These are phyloP conservation scores for Spialia ferax DNA, from an alignment of 2,888 invertebrate species.

Conservation along the genomic window DNA sequence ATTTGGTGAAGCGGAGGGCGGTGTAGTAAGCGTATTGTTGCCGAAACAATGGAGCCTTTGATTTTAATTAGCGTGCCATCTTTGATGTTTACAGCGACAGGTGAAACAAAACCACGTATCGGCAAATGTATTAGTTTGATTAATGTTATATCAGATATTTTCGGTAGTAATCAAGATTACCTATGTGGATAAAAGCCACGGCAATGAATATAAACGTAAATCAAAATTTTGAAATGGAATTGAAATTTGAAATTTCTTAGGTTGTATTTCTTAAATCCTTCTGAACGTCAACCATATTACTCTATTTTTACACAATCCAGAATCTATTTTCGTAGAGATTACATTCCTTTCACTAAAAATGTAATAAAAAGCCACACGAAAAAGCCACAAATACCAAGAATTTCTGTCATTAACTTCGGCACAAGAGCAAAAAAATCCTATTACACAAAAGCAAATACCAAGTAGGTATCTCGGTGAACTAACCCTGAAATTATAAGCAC, in stretches of 20 bases:
- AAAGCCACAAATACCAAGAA: neutral
- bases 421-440: conserved; percentile 4
- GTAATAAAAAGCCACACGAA: neutral
- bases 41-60: neutral
- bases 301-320: too few relatives aligned
- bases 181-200: too few relatives aligned
- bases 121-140: too few relatives aligned
- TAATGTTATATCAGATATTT: too few relatives aligned
- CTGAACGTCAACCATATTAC: too few relatives aligned
- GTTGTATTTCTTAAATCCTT: too few relatives aligned
- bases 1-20: neutral
- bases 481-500: conserved; percentile 23
- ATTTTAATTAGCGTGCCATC: conserved; percentile 7
- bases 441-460: neutral
- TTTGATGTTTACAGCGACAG: conserved; percentile 3
- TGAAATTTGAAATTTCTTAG: too few relatives aligned
- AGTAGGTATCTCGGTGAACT: neutral
- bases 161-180: too few relatives aligned
- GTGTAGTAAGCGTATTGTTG: conserved; percentile 5
- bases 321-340: too few relatives aligned
- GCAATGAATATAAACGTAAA: too few relatives aligned
- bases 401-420: neutral
- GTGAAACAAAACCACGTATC: neutral
- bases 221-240: too few relatives aligned
- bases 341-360: too few relatives aligned